These are phyloP conservation scores for Larimichthys crocea DNA, from an alignment of 2,113 vertebrate genomes.

Conservation along the genomic window DNA sequence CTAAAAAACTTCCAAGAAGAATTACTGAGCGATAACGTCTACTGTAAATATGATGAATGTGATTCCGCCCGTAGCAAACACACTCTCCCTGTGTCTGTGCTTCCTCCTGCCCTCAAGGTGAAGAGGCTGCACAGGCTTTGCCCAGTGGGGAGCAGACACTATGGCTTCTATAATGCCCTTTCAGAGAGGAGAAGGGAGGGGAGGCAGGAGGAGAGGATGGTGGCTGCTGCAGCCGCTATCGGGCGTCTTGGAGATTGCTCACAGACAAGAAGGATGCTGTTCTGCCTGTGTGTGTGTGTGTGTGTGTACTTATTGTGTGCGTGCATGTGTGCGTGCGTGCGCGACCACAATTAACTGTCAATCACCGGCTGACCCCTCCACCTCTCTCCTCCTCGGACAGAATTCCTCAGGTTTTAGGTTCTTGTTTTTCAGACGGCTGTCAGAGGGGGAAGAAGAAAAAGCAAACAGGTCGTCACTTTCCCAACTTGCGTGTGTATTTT, in stretches of 20 bases:
- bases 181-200: constrained; percentile 32
- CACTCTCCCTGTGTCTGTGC: constrained; percentile 22
- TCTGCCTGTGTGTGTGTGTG: constrained; percentile 17
- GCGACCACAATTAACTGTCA: constrained; percentile 75
- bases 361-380: constrained; percentile 64
- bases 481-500: constrained; percentile 9
- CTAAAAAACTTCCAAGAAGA: constrained; percentile 37
- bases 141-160: constrained; percentile 53
- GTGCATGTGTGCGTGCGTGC: constrained; percentile 20
- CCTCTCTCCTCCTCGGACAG: constrained; percentile 48
- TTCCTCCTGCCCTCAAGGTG: constrained; percentile 50
- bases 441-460: constrained; percentile 41
- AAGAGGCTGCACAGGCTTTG: constrained; percentile 54
- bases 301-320: constrained; percentile 21
- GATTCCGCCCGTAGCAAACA: background rate
- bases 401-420: constrained; percentile 74
- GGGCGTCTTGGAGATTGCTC: constrained; percentile 50
- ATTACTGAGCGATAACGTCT: constrained; percentile 6
- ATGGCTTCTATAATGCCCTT: constrained; percentile 61
- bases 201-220: constrained; percentile 6
- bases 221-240: constrained; percentile 25
- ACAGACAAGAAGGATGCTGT: constrained; percentile 52
- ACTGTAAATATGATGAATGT: constrained; percentile 20
- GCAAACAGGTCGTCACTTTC: constrained; percentile 69
- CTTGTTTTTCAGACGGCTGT: constrained; percentile 60